A percentile compares a stretch with the other conserved stretches of the same genome.
Conservation (phyloP, 2,888 invertebrate genomes). For the Biston stratarius region DNA sequence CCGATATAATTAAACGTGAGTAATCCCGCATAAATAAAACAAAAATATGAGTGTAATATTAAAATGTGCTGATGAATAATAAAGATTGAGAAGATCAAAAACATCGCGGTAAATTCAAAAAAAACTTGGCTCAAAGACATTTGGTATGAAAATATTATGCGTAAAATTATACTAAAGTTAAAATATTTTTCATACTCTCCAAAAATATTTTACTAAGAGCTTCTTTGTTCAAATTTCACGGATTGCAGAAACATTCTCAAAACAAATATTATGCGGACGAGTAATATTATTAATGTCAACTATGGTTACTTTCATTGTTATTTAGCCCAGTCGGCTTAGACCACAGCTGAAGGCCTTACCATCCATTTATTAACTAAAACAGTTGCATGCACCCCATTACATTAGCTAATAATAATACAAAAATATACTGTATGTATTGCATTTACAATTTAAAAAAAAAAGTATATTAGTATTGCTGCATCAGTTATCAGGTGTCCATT, state of each 20-base stretch:
- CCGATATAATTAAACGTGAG: too few relatives aligned
- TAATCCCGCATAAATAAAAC: too few relatives aligned
- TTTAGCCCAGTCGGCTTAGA: too few relatives aligned
- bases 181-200: neutral
- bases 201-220: neutral
- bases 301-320: neutral
- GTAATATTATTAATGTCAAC: neutral
- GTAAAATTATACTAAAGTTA: neutral
- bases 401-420: too few relatives aligned
- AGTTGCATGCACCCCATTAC: too few relatives aligned
- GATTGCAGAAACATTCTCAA: neutral
- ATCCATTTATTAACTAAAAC: too few relatives aligned
- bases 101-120: neutral
- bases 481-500: too few relatives aligned
- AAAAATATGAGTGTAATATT: neutral
- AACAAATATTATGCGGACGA: slow-evolving; percentile 1
- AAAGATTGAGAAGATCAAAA: neutral
- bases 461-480: too few relatives aligned
- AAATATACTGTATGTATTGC: too few relatives aligned
- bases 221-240: neutral
- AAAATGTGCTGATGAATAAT: neutral
- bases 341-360: too few relatives aligned
- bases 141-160: neutral
- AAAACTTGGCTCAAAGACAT: neutral
- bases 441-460: too few relatives aligned